Conservation (phyloP, 2,888 invertebrate species). For the Luffia ferchaultella region DNA sequence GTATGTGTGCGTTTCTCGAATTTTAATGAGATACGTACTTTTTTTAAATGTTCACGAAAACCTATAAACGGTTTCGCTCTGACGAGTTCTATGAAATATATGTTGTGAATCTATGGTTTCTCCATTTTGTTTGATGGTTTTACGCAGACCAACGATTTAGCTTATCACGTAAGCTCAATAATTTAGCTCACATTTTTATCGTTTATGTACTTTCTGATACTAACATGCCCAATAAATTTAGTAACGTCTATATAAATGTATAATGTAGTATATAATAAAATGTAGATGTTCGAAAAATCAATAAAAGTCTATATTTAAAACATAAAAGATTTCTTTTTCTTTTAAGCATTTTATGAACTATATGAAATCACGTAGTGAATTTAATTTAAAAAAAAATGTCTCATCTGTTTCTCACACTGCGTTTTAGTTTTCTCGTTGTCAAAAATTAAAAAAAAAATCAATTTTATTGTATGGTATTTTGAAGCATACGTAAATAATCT, state of each 20-base stretch:
- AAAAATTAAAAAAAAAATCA: too few relatives aligned
- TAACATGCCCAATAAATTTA: conserved; percentile 63
- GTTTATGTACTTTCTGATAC: conserved; percentile 5
- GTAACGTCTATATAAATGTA: conserved; percentile 41
- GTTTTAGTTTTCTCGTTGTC: conserved; percentile 51
- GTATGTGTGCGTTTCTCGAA: too few relatives aligned
- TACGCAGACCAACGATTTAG: too few relatives aligned
- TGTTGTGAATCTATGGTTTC: too few relatives aligned
- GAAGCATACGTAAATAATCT: background rate
- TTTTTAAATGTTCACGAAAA: too few relatives aligned
- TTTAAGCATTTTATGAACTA: conserved; percentile 47
- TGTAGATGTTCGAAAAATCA: conserved; percentile 34
- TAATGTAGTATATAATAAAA: conserved; percentile 21
- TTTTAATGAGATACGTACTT: too few relatives aligned
- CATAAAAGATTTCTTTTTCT: conserved; percentile 22
- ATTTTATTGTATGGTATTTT: background rate
- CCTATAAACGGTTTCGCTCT: too few relatives aligned
- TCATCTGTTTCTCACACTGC: conserved; percentile 48
- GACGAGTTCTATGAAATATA: too few relatives aligned
- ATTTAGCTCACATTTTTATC: conserved; percentile 10
- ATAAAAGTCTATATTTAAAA: conserved; percentile 34
- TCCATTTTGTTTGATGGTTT: too few relatives aligned
- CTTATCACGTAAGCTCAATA: too few relatives aligned
- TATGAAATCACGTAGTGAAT: conserved; percentile 50
- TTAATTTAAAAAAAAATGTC: background rate